Evolutionary conservation across 2,113 vertebrate species (phyloP).

Genomic region (Leucopternis melanops): DNA sequence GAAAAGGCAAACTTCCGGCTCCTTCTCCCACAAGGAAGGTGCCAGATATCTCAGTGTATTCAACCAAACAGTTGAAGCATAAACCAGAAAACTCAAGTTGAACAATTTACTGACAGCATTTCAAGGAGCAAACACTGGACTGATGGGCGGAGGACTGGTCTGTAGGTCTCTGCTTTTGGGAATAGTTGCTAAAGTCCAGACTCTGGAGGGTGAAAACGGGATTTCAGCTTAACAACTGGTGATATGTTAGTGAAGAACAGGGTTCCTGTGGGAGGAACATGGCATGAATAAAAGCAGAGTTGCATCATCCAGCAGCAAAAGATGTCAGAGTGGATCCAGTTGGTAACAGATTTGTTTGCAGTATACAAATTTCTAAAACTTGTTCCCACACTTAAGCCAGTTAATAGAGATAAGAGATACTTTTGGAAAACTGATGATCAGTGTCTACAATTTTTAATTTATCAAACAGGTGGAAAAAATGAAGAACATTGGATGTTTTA

Average conservation of each 20-base stretch:
- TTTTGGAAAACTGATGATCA: neutral
- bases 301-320: neutral
- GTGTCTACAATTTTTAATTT: neutral
- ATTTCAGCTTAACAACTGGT: neutral
- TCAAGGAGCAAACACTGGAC: neutral
- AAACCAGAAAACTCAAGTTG: neutral
- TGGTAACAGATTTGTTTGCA: neutral
- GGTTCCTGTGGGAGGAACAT: neutral
- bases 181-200: neutral
- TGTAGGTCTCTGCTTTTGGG: neutral
- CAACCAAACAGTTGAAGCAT: neutral
- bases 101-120: neutral
- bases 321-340: neutral
- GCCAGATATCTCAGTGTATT: neutral
- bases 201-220: neutral
- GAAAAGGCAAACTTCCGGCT: no score
- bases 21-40: no score
- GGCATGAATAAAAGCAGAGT: neutral
- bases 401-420: neutral
- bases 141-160: neutral
- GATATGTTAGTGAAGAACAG: neutral
- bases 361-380: neutral
- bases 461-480: neutral
- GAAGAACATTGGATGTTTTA: neutral
- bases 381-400: neutral